Evolutionary conservation across 2,888 invertebrate genomes (phyloP), one percentile per base, ranked within the genome.

Genomic region (Metopia argyrocephala): DNA sequence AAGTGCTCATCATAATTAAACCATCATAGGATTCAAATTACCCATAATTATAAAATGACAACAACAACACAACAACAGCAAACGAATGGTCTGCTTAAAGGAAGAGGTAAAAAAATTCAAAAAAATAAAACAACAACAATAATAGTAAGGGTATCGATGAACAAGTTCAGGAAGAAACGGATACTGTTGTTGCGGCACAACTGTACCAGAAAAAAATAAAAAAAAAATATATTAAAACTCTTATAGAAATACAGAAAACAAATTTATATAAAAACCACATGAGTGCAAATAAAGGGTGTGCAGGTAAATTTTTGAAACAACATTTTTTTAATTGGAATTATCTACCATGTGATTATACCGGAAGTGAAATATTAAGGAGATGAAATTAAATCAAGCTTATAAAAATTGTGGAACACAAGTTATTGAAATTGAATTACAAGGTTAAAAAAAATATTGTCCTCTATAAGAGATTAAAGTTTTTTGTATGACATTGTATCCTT

Each of bases 11-110:
- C 61, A 57, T 68, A 54, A 38, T 66, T 59, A 76, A 69, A 57
- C 65, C 46, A 78, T 56, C 28, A 54, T 74, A 65, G 76, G 73
- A 73, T 38, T 81, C 74, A 70, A 74, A 81, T 81, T 81, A 78
- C 78, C 65, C 12, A 71, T 18, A 31, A n/a, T 45, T 66, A 46
- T 59, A 38, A 59, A 54, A 57, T 3, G 5, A 9, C 31, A 7
- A 3, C 28, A 28, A 54, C 25, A 54, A 25, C 15, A 57, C 1
- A 27, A 54, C 23, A 27, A n/a, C 25, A 28, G 50, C 50, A 50
- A 25, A 27, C 25, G 20, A 27, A n/a, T 31, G n/a, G n/a, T n/a
- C n/a, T n/a, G n/a, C n/a, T n/a, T n/a, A n/a, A n/a, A n/a, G n/a
- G n/a, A n/a, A n/a, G n/a, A n/a, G n/a, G n/a, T n/a, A n/a, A n/a